These are phyloP conservation scores for Andrena marginata DNA, from an alignment of 2,888 invertebrate species.

Conservation along the genomic window DNA sequence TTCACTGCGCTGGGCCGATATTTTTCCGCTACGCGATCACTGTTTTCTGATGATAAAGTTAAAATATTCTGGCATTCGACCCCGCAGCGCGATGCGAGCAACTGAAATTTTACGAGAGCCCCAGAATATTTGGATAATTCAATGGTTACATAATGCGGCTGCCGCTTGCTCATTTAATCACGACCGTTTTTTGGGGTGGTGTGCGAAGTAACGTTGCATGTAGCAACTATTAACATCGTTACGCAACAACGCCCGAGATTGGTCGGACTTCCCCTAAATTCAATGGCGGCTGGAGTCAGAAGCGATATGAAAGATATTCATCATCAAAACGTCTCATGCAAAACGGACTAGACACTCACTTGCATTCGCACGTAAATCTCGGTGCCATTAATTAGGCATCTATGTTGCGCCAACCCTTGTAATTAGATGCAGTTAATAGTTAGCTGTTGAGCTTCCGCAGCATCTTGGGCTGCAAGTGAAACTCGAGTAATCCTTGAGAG, in stretches of 20 bases:
- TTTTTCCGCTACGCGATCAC: no score
- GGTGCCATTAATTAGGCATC: constrained; percentile 84
- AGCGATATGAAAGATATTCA: constrained; percentile 72
- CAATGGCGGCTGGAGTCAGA: constrained; percentile 15
- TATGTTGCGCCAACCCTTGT: constrained; percentile 82
- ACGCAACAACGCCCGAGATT: constrained; percentile 12
- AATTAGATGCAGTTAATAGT: constrained; percentile 85
- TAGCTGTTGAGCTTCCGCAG: constrained; percentile 71
- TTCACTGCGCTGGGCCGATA: no score
- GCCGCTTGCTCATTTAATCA: constrained; percentile 15
- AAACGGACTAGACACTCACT: constrained; percentile 79
- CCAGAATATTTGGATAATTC: constrained; percentile 18
- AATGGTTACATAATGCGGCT: constrained; percentile 14
- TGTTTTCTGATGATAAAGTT: neutral
- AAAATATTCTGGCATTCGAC: neutral
- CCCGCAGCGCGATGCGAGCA: neutral
- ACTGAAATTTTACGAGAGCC: constrained; percentile 8
- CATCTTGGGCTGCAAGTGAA: constrained; percentile 79
- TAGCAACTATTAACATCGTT: neutral
- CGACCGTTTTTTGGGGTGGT: neutral
- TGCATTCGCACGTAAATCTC: constrained; percentile 83
- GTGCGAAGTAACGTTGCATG: neutral
- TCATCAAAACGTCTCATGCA: constrained; percentile 79
- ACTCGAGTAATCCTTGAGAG: constrained; percentile 78
- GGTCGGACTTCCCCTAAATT: constrained; percentile 24